Evolutionary conservation across 2,113 vertebrate species (phyloP).

Genomic region (Podarcis muralis): DNA sequence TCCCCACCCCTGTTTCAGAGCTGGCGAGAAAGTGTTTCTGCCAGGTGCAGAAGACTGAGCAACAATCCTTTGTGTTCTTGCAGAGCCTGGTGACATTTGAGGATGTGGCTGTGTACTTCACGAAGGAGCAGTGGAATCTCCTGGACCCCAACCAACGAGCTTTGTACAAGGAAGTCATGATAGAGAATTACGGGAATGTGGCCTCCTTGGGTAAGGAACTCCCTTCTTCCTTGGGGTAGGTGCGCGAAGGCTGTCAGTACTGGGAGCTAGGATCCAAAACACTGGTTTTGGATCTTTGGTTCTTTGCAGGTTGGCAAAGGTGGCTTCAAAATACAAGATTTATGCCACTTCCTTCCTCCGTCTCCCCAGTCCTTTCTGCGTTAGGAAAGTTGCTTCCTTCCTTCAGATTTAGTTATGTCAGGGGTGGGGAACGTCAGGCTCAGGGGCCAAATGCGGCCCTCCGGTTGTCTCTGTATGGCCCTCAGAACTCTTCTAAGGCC

Average conservation of each 20-base stretch:
- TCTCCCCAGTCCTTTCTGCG: too few species aligned
- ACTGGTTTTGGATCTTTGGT: too few species aligned
- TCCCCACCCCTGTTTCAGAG: neutral
- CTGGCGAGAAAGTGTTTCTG: neutral
- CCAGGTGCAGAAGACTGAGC: neutral
- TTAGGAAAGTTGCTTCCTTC: too few species aligned
- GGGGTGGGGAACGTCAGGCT: too few species aligned
- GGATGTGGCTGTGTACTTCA: conserved; percentile 15
- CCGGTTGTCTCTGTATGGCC: too few species aligned
- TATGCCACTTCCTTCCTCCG: too few species aligned
- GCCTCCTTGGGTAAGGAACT: neutral
- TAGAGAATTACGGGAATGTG: conserved; percentile 3
- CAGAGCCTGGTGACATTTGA: conserved; percentile 4
- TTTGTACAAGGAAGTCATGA: conserved; percentile 18
- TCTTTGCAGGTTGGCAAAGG: too few species aligned
- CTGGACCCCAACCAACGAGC: conserved; percentile 5
- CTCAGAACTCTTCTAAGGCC: too few species aligned
- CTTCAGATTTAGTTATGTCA: too few species aligned
- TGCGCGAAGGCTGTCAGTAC: neutral
- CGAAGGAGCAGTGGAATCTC: neutral
- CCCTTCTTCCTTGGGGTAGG: neutral
- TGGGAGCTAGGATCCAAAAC: too few species aligned
- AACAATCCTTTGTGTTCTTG: neutral
- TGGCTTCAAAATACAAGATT: too few species aligned
- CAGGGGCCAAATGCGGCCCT: too few species aligned